phyloP scores from a whole-genome alignment of 2,797 vertebrate species.

The Muscicapa comitata region DNA sequence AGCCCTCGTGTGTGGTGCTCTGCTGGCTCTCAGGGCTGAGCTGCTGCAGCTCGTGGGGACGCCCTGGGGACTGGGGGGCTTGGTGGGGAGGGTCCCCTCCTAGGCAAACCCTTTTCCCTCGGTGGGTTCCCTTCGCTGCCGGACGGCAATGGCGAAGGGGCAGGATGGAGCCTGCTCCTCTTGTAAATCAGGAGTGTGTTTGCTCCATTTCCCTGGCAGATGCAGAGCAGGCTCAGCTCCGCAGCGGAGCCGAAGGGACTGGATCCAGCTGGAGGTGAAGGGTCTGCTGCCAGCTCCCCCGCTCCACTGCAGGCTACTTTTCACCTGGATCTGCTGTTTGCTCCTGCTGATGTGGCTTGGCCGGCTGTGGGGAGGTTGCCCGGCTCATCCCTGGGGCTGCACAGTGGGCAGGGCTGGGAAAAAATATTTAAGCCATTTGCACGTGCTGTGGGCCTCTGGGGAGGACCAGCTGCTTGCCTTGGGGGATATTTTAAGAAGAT shows the following conservation, averaged over 20 bases:
- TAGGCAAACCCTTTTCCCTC: background rate
- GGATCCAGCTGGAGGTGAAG: background rate
- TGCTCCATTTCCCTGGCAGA: background rate
- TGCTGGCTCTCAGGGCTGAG: background rate
- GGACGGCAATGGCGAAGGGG: fast-evolving
- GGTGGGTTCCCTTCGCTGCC: background rate
- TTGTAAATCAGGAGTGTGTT: background rate
- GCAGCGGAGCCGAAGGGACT: background rate
- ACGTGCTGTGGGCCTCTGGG: background rate
- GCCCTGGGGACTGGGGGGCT: too few relatives aligned
- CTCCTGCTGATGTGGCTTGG: background rate
- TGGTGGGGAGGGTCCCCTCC: background rate
- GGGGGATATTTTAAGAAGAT: background rate
- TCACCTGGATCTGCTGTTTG: fast-evolving
- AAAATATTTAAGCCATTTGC: background rate
- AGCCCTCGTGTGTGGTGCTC: background rate
- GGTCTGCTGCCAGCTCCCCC: background rate
- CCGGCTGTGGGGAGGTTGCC: background rate
- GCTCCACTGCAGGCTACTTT: background rate
- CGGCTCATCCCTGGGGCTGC: fast-evolving
- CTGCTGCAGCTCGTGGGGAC: background rate
- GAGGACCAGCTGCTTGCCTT: background rate
- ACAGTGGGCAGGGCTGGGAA: background rate
- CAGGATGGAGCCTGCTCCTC: fast-evolving
- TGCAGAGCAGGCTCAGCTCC: background rate